Evolutionary conservation across 2,797 vertebrate genomes (phyloP), one percentile per base, ranked within the genome.

Genomic region (Notolabrus celidotus): DNA sequence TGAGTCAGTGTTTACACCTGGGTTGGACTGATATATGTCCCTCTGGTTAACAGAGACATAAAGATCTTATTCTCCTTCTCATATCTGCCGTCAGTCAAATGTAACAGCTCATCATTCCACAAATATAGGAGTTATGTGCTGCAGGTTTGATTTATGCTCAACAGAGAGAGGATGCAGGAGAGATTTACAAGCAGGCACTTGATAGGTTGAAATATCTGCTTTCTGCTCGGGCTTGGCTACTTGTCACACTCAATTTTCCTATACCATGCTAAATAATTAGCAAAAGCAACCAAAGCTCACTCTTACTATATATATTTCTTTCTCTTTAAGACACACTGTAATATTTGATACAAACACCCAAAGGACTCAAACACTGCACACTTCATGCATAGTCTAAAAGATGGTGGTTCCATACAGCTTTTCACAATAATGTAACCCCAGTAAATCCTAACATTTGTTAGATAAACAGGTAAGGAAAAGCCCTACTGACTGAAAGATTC

Each of bases 1-100:
- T 70, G 77, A 58, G 61, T 73, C 67, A 33, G 67, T 82, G 85
- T 87, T 88, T 89, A 80, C 70, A 82, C 68, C 74, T 66, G 63
- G 57, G 43, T 70, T 56, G 17, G 59, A 67, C 47, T 86, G 83
- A 83, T 86, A 41, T 77, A 84, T 76, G 61, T 78, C 55, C 20
- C 67, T 12, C 10, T 49, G 55, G 63, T 71, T 59, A 54, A 62
- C 45, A 64, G 38, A 77, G 77, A 79, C 66, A 68, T 84, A 74
- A 75, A 87, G 56, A 80, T 65, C 77, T 74, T 25, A 39, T 55
- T 67, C 68, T 54, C 27, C 43, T 51, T 34, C 67, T 72, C 71
- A 33, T 86, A 77, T 71, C 36, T 51, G 51, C 64, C 42, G 70
- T 33, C 71, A 60, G 67, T 70, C 55, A 63, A 50, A 79, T 79